A percentile compares a stretch with the other conserved stretches of the same genome.
Conservation (phyloP, 2,888 invertebrate genomes). For the Pheosia tremula region DNA sequence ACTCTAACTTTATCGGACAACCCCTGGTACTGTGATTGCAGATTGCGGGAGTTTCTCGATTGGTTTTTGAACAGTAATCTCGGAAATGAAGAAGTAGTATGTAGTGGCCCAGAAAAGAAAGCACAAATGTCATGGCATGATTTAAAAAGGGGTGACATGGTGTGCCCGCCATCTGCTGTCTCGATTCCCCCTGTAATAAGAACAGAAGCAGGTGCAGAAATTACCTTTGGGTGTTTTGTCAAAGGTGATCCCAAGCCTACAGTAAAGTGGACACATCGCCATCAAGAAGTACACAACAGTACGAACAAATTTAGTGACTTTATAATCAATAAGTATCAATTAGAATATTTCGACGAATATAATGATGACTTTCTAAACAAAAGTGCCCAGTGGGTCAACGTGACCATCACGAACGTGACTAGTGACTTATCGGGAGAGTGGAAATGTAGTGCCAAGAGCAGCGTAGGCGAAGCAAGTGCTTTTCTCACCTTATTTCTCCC, state of each 20-base stretch:
- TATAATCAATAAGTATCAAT: conserved; percentile 57
- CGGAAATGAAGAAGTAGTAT: conserved; percentile 89
- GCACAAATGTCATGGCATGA: conserved; percentile 89
- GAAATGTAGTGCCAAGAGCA: conserved; percentile 91
- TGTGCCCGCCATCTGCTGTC: conserved; percentile 90
- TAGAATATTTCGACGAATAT: conserved; percentile 65
- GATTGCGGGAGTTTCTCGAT: conserved; percentile 90
- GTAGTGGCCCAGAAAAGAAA: conserved; percentile 88
- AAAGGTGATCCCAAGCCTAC: conserved; percentile 92
- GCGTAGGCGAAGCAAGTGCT: conserved; percentile 84
- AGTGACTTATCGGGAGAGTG: conserved; percentile 94
- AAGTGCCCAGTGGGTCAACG: conserved; percentile 89
- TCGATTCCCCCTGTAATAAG: conserved; percentile 84
- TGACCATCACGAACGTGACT: conserved; percentile 92
- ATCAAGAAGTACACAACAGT: conserved; percentile 69
- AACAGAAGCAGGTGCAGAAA: conserved; percentile 92
- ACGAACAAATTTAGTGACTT: conserved; percentile 66
- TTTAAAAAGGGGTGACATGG: conserved; percentile 89
- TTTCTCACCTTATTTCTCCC: conserved; percentile 84
- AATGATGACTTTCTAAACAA: conserved; percentile 71
- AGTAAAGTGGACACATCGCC: conserved; percentile 91
- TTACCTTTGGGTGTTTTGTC: conserved; percentile 91
- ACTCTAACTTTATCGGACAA: conserved; percentile 92
- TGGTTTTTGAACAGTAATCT: conserved; percentile 93
- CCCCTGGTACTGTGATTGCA: conserved; percentile 96